phyloP scores from a whole-genome alignment of 2,113 vertebrate genomes.

The Calypte anna region DNA sequence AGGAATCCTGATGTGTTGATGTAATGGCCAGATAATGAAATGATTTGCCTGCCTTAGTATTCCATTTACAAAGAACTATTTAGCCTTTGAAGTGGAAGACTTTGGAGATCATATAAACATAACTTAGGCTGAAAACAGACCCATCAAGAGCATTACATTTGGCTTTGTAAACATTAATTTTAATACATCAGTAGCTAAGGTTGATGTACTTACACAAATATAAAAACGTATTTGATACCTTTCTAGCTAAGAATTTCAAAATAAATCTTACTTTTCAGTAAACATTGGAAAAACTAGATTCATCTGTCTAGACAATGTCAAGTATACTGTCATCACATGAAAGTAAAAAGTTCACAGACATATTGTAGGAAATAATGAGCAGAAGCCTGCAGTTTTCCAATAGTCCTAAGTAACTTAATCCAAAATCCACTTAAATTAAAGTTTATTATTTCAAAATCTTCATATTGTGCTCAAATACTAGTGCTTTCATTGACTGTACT shows the following conservation, averaged over 20 bases:
- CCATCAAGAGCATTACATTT: constrained; percentile 52
- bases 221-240: background rate
- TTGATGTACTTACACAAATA: background rate
- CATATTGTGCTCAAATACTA: background rate
- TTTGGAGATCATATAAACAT: constrained; percentile 79
- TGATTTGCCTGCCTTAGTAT: constrained; percentile 68
- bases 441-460: background rate
- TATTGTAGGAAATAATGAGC: background rate
- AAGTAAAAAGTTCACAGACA: constrained; percentile 1
- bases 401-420: background rate
- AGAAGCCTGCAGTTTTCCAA: background rate
- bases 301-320: constrained; percentile 53
- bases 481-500: background rate
- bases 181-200: constrained; percentile 4
- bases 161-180: constrained; percentile 59
- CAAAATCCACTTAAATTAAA: background rate
- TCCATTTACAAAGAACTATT: constrained; percentile 75
- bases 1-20: constrained; percentile 74
- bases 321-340: constrained; percentile 28
- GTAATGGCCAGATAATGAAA: constrained; percentile 76
- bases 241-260: background rate
- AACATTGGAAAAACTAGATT: constrained; percentile 7
- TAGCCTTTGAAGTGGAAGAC: constrained; percentile 74
- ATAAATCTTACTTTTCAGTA: background rate
- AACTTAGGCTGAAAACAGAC: constrained; percentile 56